Base-by-base conservation (phyloP, 2,888 invertebrate species). In the Augiades crinisus region DNA sequence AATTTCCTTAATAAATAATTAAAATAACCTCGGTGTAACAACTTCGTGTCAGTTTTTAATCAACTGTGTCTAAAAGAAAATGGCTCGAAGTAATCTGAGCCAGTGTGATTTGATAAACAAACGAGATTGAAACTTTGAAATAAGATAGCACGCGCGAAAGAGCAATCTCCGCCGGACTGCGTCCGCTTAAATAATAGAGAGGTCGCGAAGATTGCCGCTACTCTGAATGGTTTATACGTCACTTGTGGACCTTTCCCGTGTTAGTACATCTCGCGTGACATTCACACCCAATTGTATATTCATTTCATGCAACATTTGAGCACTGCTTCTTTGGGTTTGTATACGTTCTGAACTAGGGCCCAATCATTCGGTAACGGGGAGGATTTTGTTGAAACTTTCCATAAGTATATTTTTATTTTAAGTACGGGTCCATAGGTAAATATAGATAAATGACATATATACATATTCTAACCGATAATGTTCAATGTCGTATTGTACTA, bases 141-240 rank as follows among this genome's bases (percentile, higher is more conserved):
- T 71, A 71, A 65, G 69, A 63, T 64, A 66, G 64, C 68, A 67
- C 61, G 68, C 70, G 72, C 70, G 68, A 71, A 67, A 37, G 61
- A 65, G 77, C 87, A 85, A 85, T 88, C 75, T 81, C 69, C 75
- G 55, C 69, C 68, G 78, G 78, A 73, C 75, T 75, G 75, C 73
- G 79, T 79, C 76, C 73, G 77, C 68, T 80, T 89, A 86, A 88
- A 89, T 89, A 89, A 88, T 88, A 84, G 76, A 89, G 76, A 78
- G 73, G 84, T 75, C 81, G 78, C 81, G 80, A 75, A 86, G 88
- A 88, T 87, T 88, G 88, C 83, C 81, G 78, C 70, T 77, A 64
- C 72, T 74, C 72, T 68, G 85, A 86, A 86, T 89, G 85, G 87
- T 88, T 88, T 88, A 89, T 88, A 83, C 76, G 86, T 81, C 86